Conservation (phyloP, 2,797 vertebrate genomes). For the Spinus pinus region DNA sequence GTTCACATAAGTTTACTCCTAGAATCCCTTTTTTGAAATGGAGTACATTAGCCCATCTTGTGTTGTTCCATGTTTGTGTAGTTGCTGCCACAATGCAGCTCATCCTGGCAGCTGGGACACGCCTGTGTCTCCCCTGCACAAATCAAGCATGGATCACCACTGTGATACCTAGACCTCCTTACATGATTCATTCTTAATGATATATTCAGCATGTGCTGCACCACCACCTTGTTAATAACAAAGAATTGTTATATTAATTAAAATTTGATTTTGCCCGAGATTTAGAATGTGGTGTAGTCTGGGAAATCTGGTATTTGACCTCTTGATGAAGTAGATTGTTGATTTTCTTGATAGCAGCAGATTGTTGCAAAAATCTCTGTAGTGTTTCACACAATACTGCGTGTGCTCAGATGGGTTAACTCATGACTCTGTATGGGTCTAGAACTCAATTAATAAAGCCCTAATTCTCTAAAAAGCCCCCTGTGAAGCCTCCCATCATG, state of each 20-base stretch:
- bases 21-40: background rate
- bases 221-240: background rate
- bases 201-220: background rate
- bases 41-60: background rate
- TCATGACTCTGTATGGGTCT: background rate
- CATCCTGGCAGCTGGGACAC: background rate
- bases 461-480: background rate
- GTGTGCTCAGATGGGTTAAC: background rate
- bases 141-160: background rate
- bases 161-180: background rate
- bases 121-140: accelerated
- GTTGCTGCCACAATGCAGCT: background rate
- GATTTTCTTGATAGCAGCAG: background rate
- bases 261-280: background rate
- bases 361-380: background rate
- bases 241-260: background rate
- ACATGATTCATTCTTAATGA: background rate
- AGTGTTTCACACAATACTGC: background rate
- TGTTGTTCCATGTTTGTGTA: background rate
- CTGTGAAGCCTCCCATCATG: background rate
- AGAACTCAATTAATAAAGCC: background rate
- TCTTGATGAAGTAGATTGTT: background rate
- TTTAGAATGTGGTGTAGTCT: background rate
- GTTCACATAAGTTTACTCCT: background rate
- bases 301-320: background rate